Evolutionary conservation across 1,140 invertebrate species (phyloP).

Genomic region (Drosophila mayri): DNA sequence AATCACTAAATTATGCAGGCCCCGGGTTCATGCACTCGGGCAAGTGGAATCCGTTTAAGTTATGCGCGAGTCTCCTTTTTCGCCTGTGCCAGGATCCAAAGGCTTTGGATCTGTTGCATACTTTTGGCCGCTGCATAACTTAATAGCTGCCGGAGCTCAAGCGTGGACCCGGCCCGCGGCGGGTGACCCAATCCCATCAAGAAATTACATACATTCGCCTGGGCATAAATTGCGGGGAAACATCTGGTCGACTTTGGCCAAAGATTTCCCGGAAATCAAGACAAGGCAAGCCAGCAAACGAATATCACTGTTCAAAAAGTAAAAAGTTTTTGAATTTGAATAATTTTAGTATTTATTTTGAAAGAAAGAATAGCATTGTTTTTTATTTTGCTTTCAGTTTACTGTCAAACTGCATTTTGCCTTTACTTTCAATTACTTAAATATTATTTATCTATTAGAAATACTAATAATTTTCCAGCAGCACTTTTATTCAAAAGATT

Average conservation of each 20-base stretch:
- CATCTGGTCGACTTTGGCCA: conserved; percentile 8
- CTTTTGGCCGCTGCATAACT: conserved; percentile 51
- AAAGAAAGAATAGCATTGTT: background rate
- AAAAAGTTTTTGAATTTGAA: fast-evolving
- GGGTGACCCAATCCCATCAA: conserved; percentile 13
- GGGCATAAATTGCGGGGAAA: conserved; percentile 30
- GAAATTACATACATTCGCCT: conserved; percentile 26
- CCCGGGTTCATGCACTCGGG: conserved; percentile 43
- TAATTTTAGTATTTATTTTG: background rate
- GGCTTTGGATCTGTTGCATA: conserved; percentile 36
- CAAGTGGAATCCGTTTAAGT: conserved; percentile 41
- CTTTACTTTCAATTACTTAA: too few relatives aligned
- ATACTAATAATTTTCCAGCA: background rate
- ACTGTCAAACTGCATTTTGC: background rate
- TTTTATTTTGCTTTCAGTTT: background rate
- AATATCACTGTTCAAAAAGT: background rate
- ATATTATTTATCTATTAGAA: too few relatives aligned
- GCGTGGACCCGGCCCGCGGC: background rate
- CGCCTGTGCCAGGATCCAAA: background rate
- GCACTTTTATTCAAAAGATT: background rate
- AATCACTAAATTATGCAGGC: conserved; percentile 42
- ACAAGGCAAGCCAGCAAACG: background rate
- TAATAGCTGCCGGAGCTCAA: conserved; percentile 4
- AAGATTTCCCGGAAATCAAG: conserved; percentile 8
- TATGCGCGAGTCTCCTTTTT: conserved; percentile 18